These are phyloP conservation scores for Diarsia mendica DNA, from an alignment of 2,888 invertebrate species.

Conservation along the genomic window DNA sequence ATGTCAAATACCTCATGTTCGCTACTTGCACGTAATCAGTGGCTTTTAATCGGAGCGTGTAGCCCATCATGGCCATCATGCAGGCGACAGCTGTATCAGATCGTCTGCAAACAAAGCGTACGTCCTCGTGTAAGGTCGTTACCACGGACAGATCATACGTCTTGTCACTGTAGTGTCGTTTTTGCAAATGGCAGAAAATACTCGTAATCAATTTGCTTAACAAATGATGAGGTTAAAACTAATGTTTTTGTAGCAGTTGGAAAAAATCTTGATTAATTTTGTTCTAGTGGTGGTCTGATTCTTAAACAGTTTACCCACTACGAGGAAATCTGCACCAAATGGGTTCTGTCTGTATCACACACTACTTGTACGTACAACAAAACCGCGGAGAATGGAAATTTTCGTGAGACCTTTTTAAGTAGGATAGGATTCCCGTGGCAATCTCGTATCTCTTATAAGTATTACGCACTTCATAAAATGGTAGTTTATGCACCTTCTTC, in stretches of 20 bases:
- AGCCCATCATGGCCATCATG: conserved; percentile 57
- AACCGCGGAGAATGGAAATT: neutral
- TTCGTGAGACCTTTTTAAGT: neutral
- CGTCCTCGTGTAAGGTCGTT: conserved; percentile 63
- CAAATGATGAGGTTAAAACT: conserved; percentile 33
- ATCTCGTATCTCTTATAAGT: neutral
- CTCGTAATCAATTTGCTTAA: conserved; percentile 37
- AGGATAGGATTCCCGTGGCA: neutral
- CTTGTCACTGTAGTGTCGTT: conserved; percentile 46
- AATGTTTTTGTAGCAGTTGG: neutral
- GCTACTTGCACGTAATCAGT: conserved; percentile 64
- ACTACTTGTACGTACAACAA: neutral
- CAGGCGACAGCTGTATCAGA: conserved; percentile 68
- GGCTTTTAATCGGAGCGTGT: conserved; percentile 66
- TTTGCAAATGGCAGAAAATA: conserved; percentile 44
- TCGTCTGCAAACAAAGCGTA: conserved; percentile 64
- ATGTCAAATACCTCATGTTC: conserved; percentile 65
- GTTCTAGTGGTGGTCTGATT: neutral
- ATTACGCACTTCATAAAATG: neutral
- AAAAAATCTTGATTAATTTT: conserved; percentile 7
- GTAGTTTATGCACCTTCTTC: neutral
- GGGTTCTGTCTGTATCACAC: too few relatives aligned
- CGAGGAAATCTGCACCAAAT: neutral
- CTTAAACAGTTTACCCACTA: neutral
- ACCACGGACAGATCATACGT: conserved; percentile 48